Evolutionary conservation across 2,113 vertebrate genomes (phyloP).

Genomic region (Gambusia affinis): DNA sequence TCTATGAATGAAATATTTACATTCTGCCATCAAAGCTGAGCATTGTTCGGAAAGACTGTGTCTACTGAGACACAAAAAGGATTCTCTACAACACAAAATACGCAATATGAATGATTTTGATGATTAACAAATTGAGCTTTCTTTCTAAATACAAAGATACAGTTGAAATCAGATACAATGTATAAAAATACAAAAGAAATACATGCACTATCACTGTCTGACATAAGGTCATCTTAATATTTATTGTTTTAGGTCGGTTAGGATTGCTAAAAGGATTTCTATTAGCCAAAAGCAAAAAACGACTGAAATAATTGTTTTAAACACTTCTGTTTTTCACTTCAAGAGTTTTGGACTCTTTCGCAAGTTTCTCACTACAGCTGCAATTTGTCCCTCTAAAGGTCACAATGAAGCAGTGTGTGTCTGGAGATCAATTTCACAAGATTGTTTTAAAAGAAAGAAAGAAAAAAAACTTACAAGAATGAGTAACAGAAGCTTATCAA

Average conservation of each 20-base stretch:
- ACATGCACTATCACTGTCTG: background rate
- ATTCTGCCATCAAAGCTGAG: constrained; percentile 68
- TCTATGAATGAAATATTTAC: constrained; percentile 81
- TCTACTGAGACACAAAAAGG: constrained; percentile 38
- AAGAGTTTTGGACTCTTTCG: background rate
- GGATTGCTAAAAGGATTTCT: background rate
- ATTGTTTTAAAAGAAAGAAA: too few species aligned
- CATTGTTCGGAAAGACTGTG: constrained; percentile 54
- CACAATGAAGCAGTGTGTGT: background rate
- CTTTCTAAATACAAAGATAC: constrained; percentile 10
- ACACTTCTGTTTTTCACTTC: background rate
- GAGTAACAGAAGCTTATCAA: too few species aligned
- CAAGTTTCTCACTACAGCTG: background rate
- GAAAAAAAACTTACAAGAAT: too few species aligned
- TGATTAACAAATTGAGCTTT: constrained; percentile 32
- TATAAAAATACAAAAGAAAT: background rate
- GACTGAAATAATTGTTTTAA: background rate
- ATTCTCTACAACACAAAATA: constrained; percentile 16
- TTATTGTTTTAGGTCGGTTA: background rate
- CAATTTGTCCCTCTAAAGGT: background rate
- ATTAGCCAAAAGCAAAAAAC: too few species aligned
- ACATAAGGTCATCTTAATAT: background rate
- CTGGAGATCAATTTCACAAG: too few species aligned
- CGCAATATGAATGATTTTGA: background rate
- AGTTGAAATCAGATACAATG: background rate